Evolutionary conservation across 92 coral and sea anemone genomes (phyloP).

Genomic region (Hydrozoanthus gracilis): DNA sequence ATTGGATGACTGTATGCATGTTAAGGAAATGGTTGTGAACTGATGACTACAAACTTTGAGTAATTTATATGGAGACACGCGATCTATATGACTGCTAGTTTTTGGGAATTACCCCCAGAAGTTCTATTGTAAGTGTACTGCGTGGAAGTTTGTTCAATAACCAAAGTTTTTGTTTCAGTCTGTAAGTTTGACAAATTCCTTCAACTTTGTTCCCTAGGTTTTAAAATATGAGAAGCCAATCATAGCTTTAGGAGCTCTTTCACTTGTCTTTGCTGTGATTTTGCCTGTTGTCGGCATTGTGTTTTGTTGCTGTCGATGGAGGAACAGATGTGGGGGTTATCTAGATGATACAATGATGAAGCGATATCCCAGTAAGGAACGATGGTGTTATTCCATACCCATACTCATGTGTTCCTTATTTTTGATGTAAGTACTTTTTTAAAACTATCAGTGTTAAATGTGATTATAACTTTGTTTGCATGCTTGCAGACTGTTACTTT

Average conservation of each 20-base stretch:
- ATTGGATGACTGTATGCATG: too few relatives aligned
- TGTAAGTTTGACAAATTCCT: too few relatives aligned
- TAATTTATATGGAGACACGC: too few relatives aligned
- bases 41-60: too few relatives aligned
- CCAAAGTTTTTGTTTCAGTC: too few relatives aligned
- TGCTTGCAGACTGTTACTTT: neutral
- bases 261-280: conserved; percentile 68
- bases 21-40: too few relatives aligned
- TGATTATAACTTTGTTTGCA: neutral
- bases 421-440: conserved; percentile 63
- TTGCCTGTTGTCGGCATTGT: conserved; percentile 76
- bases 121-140: too few relatives aligned
- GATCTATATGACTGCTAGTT: too few relatives aligned
- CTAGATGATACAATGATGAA: conserved; percentile 56
- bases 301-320: conserved; percentile 75
- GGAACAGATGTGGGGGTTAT: conserved; percentile 70
- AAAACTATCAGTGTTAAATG: too few relatives aligned
- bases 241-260: conserved; percentile 66
- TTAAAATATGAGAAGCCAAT: conserved; percentile 78
- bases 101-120: too few relatives aligned
- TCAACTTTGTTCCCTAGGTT: conserved; percentile 44
- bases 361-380: conserved; percentile 67
- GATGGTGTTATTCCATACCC: conserved; percentile 64
- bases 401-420: conserved; percentile 67
- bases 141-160: too few relatives aligned